These are phyloP conservation scores for Euplexia lucipara DNA, from an alignment of 2,888 invertebrate genomes.

Conservation along the genomic window DNA sequence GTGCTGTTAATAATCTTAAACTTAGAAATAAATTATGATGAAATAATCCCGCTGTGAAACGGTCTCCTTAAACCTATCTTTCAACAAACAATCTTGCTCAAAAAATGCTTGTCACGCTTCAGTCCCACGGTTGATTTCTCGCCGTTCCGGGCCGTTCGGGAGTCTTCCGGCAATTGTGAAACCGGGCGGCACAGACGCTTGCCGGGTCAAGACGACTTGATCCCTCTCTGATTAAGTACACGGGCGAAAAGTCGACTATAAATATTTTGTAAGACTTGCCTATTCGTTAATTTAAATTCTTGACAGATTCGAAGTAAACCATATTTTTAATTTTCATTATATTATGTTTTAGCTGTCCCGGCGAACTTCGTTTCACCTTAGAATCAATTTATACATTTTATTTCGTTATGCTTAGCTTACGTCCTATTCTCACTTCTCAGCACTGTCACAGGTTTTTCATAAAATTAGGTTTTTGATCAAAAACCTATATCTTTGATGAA, in stretches of 20 bases:
- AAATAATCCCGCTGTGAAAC: background rate
- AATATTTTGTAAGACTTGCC: constrained; percentile 41
- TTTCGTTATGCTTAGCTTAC: too few species aligned
- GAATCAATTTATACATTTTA: too few species aligned
- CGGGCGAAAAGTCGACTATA: constrained; percentile 44
- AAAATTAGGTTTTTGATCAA: too few species aligned
- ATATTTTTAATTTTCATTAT: too few species aligned
- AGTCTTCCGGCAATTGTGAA: constrained; percentile 48
- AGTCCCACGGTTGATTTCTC: constrained; percentile 7
- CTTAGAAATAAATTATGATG: background rate
- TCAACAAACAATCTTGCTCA: constrained; percentile 11
- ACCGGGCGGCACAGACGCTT: constrained; percentile 51
- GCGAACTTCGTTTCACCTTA: too few species aligned
- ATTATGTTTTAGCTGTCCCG: too few species aligned
- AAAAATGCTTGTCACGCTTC: constrained; percentile 40
- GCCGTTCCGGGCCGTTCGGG: constrained; percentile 19
- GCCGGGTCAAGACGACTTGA: constrained; percentile 56
- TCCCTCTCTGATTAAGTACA: constrained; percentile 60
- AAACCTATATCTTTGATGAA: too few species aligned
- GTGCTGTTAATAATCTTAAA: too few species aligned
- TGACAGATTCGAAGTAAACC: too few species aligned
- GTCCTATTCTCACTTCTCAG: too few species aligned
- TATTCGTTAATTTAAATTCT: constrained; percentile 6
- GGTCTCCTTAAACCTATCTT: background rate
- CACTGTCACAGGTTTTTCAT: too few species aligned